Percentiles rank a stretch among this genome's conserved stretches.
Conservation (phyloP, 2,888 invertebrate species). For the Diarsia mendica region DNA sequence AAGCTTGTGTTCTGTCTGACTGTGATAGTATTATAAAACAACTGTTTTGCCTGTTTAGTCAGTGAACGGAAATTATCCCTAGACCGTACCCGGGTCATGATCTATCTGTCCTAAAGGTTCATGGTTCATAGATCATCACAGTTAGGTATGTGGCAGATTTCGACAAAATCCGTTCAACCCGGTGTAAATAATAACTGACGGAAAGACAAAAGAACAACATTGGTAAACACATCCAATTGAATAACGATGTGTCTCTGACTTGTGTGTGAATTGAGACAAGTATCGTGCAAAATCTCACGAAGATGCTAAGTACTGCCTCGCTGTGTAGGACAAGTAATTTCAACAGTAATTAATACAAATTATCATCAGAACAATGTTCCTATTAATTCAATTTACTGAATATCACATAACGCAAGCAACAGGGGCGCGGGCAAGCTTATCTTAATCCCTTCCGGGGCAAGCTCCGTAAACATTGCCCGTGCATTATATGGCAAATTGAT, state of each 20-base stretch:
- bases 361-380: slow-evolving; percentile 19
- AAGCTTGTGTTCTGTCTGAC: neutral
- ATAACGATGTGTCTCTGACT: neutral
- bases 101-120: no score
- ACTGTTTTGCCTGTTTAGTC: neutral
- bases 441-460: slow-evolving; percentile 56
- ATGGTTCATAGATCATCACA: no score
- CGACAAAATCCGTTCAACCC: no score
- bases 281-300: no score
- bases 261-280: neutral
- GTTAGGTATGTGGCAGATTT: no score
- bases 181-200: no score
- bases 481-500: slow-evolving; percentile 63
- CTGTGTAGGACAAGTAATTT: neutral
- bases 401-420: slow-evolving; percentile 34
- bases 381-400: slow-evolving; percentile 42
- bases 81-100: neutral
- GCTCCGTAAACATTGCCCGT: slow-evolving; percentile 50
- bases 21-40: neutral
- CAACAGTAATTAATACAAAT: slow-evolving; percentile 20
- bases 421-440: slow-evolving; percentile 39
- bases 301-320: neutral
- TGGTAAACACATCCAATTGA: no score
- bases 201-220: no score
- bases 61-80: neutral